phyloP scores from a whole-genome alignment of 2,113 vertebrate species.

The Malurus melanocephalus region DNA sequence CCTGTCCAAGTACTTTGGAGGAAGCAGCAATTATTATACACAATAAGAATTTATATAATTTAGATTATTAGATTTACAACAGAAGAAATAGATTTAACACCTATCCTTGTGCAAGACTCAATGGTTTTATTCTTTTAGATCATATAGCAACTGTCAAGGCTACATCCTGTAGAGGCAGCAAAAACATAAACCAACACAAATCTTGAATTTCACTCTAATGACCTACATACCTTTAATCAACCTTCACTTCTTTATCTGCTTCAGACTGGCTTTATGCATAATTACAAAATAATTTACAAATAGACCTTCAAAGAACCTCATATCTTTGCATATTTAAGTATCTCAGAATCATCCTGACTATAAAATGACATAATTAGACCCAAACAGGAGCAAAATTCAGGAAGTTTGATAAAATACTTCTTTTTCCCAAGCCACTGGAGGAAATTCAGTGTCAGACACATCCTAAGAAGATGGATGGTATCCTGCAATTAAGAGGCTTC shows the following conservation, averaged over 20 bases:
- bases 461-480: conserved; percentile 42
- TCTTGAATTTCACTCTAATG: not conserved
- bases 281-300: not conserved
- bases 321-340: not conserved
- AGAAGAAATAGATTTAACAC: not conserved
- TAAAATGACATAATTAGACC: not conserved
- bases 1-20: not conserved
- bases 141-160: not conserved
- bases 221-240: not conserved
- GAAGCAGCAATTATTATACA: not conserved
- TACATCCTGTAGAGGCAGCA: not conserved
- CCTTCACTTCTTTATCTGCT: not conserved
- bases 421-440: conserved; percentile 26
- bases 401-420: conserved; percentile 10
- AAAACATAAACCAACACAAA: not conserved
- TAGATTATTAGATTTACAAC: not conserved
- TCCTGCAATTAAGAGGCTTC: conserved; percentile 24
- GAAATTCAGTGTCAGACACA: conserved; percentile 41
- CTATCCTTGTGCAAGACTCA: not conserved
- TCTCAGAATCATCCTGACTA: not conserved
- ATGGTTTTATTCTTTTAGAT: not conserved
- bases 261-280: not conserved
- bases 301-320: not conserved
- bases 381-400: conserved; percentile 3
- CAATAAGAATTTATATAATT: not conserved